These are phyloP conservation scores for Ostrea edulis DNA, from an alignment of 1,140 invertebrate species.

Conservation along the genomic window DNA sequence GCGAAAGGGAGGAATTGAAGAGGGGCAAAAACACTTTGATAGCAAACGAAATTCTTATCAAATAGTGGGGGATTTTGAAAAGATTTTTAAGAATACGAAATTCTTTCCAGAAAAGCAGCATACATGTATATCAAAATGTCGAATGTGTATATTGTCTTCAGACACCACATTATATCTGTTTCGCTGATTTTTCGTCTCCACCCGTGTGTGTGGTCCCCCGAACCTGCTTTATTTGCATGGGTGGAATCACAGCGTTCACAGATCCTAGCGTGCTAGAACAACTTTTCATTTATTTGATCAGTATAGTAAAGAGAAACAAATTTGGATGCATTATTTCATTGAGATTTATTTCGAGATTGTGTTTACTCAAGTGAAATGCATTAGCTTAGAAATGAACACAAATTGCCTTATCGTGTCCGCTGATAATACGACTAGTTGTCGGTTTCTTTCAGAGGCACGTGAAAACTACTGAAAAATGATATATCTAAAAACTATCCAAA, in stretches of 20 bases:
- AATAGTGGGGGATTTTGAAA: background rate
- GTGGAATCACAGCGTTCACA: background rate
- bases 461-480: constrained; percentile 12
- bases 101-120: background rate
- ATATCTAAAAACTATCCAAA: background rate
- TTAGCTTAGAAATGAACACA: constrained; percentile 30
- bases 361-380: constrained; percentile 33
- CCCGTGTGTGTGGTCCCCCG: constrained; percentile 1
- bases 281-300: constrained; percentile 29
- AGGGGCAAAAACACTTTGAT: background rate
- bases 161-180: background rate
- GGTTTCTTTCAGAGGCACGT: background rate
- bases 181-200: background rate
- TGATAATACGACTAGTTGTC: constrained; percentile 7
- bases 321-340: constrained; percentile 14
- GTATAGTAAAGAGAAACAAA: constrained; percentile 31
- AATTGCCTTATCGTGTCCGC: background rate
- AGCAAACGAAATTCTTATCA: background rate
- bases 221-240: constrained; percentile 3
- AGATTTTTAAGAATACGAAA: background rate
- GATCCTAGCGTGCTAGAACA: constrained; percentile 8
- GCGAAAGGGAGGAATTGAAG: constrained; percentile 5
- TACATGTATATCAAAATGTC: background rate
- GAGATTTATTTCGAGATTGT: constrained; percentile 19
- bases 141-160: background rate